Evolutionary conservation across 2,113 vertebrate species (phyloP), one percentile per base, ranked within the genome.

Genomic region (Dunckerocampus dactyliophorus): DNA sequence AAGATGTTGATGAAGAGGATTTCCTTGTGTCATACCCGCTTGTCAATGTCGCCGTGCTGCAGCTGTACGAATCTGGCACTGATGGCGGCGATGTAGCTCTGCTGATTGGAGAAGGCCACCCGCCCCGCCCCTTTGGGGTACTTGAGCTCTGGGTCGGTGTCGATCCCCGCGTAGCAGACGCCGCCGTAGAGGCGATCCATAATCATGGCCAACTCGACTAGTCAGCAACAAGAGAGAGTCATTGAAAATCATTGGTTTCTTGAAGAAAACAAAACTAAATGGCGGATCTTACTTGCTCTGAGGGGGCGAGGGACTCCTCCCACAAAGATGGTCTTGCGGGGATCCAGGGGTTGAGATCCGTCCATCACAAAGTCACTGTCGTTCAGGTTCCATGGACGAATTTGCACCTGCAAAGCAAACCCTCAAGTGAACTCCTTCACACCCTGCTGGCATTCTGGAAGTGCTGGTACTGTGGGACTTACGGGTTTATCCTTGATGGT

Each of bases 401-500:
- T 99, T 90, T 99, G 96, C 82, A 99, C 96, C 96, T 98, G 75
- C 14, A 20, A 7, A 56, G 4, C 14, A 24, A 42, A 16, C 2
- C 31, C 31, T 34, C 31, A 2, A 34, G 4, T 34, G 31, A 34
- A 4, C 0, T 28, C 3, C 13, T 51, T 24, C 24, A 24, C 2
- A 46, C 24, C 49, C 0, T 20, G n/a, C 6, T 42, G 20, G 11
- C 34, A 12, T 28, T 28, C 9, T 24, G 16, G 28, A 54, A 31
- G 24, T 8, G 5, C 47, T 1, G 46, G 1, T 28, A 42, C 47
- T 14, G 45, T 1, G 8, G 20, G 72, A 92, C 95, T 95, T 90
- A 99, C 96, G n/a, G 96, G 96, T 69, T 98, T 99, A 88, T 99
- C 96, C 85, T 99, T 99, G 84, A 99, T 99, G 56, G 96, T 99